These are phyloP conservation scores for Hirtodrosophila alboralis DNA, from an alignment of 2,888 invertebrate genomes.

Conservation along the genomic window DNA sequence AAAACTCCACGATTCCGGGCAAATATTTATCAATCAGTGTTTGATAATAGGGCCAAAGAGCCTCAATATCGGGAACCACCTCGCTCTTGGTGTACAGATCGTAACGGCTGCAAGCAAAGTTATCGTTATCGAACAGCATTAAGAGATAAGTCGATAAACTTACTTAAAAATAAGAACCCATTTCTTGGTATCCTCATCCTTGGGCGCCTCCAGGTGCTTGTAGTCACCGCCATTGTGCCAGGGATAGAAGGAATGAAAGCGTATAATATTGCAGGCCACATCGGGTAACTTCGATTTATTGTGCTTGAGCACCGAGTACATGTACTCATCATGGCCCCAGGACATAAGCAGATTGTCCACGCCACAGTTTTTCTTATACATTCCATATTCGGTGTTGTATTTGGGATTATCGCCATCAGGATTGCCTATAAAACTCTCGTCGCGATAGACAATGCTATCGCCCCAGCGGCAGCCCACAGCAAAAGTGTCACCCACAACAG, in stretches of 20 bases:
- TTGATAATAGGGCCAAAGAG: slow-evolving; percentile 96
- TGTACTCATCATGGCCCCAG: slow-evolving; percentile 99
- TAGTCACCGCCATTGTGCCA: slow-evolving; percentile 97
- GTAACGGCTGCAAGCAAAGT: slow-evolving; percentile 89
- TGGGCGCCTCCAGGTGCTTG: slow-evolving; percentile 89
- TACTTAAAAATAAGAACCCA: slow-evolving; percentile 96
- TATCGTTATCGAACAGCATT: background rate
- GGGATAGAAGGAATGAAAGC: slow-evolving; percentile 98
- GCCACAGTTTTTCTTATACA: slow-evolving; percentile 95
- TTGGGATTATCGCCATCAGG: slow-evolving; percentile 90
- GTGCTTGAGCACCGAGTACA: slow-evolving; percentile 93
- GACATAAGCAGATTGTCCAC: slow-evolving; percentile 94
- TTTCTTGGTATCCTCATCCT: slow-evolving; percentile 90
- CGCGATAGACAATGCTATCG: slow-evolving; percentile 93
- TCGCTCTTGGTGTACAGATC: slow-evolving; percentile 97
- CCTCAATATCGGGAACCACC: slow-evolving; percentile 92
- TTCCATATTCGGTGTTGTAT: slow-evolving; percentile 94
- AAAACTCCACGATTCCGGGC: slow-evolving; percentile 90
- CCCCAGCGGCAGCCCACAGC: slow-evolving; percentile 95
- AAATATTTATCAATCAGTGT: slow-evolving; percentile 95
- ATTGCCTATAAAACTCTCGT: slow-evolving; percentile 93
- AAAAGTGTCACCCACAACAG: slow-evolving; percentile 98
- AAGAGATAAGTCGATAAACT: slow-evolving; percentile 82
- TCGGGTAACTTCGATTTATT: slow-evolving; percentile 92
- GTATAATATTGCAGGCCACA: slow-evolving; percentile 93